Evolutionary conservation across 2,797 vertebrate genomes (phyloP).

Genomic region (Sparidentex hasta): DNA sequence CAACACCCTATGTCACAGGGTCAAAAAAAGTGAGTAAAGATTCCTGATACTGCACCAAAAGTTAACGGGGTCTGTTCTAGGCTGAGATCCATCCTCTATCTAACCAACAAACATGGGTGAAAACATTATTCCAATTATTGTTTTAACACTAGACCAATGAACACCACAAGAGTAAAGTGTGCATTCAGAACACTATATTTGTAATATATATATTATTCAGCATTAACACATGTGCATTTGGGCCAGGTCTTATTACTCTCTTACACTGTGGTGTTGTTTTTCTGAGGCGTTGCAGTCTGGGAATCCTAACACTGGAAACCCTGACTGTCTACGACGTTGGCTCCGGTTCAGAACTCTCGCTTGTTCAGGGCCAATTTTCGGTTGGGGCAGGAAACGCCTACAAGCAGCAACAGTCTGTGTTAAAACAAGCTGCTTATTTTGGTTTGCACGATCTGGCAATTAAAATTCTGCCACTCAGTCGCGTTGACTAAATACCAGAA

Average conservation of each 20-base stretch:
- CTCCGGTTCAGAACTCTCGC: constrained; percentile 41
- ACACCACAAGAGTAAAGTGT: background rate
- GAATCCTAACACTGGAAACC: constrained; percentile 33
- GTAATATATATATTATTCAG: background rate
- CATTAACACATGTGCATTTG: background rate
- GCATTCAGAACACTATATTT: constrained; percentile 17
- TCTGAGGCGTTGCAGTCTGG: constrained; percentile 8
- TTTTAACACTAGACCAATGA: background rate
- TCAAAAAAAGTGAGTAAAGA: too few species aligned
- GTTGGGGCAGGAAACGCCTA: constrained; percentile 46
- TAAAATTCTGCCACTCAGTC: background rate
- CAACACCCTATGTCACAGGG: too few species aligned
- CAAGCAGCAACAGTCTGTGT: constrained; percentile 34
- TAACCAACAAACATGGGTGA: too few species aligned
- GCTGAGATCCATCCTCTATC: too few species aligned
- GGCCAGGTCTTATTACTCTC: background rate
- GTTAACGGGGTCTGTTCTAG: too few species aligned
- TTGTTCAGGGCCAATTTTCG: constrained; percentile 44
- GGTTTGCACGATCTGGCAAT: constrained; percentile 17
- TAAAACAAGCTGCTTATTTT: constrained; percentile 44
- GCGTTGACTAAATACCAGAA: constrained; percentile 2
- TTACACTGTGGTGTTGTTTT: constrained; percentile 25
- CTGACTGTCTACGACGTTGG: constrained; percentile 37
- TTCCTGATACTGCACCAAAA: too few species aligned
- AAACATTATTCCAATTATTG: background rate